Evolutionary conservation across 2,113 vertebrate species (phyloP).

Genomic region (Eurystomus gularis): DNA sequence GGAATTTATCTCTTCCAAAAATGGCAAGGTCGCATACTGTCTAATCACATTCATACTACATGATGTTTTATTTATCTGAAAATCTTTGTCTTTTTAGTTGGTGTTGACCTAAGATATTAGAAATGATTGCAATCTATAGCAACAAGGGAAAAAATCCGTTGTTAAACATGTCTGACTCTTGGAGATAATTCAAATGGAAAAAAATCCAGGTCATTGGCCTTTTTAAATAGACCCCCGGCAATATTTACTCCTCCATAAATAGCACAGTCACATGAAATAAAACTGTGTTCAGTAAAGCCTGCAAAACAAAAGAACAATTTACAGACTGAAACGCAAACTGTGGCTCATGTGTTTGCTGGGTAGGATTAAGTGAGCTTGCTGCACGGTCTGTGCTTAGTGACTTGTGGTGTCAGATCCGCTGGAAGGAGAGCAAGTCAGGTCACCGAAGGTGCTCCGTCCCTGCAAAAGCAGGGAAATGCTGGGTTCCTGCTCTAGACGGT

Average conservation of each 20-base stretch:
- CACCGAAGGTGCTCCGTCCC: not conserved
- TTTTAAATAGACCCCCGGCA: constrained; percentile 78
- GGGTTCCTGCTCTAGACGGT: not conserved
- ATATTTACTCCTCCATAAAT: constrained; percentile 82
- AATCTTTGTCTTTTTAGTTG: not conserved
- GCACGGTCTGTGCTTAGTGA: not conserved
- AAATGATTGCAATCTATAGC: not conserved
- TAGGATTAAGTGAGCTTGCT: constrained; percentile 21
- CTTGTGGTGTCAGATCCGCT: not conserved
- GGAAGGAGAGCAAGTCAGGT: constrained; percentile 5
- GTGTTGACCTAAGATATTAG: constrained; percentile 1
- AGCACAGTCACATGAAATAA: constrained; percentile 80
- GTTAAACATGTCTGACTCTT: constrained; percentile 58
- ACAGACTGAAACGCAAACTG: constrained; percentile 55
- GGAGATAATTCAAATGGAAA: constrained; percentile 76
- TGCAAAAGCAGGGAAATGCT: not conserved
- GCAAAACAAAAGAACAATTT: constrained; percentile 80
- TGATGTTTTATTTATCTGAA: not conserved
- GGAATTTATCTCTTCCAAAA: not conserved
- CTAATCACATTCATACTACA: not conserved
- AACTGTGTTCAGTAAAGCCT: constrained; percentile 70
- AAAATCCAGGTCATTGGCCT: constrained; percentile 79
- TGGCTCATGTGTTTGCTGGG: constrained; percentile 40
- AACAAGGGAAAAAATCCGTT: not conserved
- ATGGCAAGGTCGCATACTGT: not conserved